Percentiles rank a stretch among this genome's conserved stretches.
Conservation (phyloP, 2,888 invertebrate species). For the Callinectes sapidus region DNA sequence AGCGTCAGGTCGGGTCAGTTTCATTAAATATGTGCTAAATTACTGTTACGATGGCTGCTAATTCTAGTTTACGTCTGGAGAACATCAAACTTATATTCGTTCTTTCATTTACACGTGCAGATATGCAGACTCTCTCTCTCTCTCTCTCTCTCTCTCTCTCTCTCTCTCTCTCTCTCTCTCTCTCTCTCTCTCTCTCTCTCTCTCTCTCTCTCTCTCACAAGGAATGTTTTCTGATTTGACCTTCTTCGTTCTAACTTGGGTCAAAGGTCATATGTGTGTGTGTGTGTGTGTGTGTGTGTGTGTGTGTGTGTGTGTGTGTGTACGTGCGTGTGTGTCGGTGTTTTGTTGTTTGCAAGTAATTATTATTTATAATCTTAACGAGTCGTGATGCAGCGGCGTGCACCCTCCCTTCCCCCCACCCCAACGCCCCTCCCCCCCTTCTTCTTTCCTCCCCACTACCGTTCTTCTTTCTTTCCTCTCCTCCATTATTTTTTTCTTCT, state of each 20-base stretch:
- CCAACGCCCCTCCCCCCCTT: not conserved
- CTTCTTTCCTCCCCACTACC: not conserved
- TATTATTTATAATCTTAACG: not conserved
- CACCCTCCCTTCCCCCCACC: not conserved
- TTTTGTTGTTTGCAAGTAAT: not conserved
- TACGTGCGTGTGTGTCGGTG: constrained; percentile 14
- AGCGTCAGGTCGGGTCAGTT: constrained; percentile 13
- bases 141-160: constrained; percentile 16
- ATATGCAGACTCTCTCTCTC: not conserved
- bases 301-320: constrained; percentile 25
- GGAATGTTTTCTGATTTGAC: constrained; percentile 11
- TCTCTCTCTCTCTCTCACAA: constrained; percentile 32
- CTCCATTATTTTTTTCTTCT: not conserved
- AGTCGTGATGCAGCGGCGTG: not conserved
- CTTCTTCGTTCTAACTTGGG: not conserved
- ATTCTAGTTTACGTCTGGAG: not conserved
- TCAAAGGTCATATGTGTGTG: constrained; percentile 1
- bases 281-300: constrained; percentile 25
- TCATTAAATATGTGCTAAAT: constrained; percentile 4
- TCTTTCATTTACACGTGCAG: not conserved
- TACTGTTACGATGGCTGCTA: not conserved
- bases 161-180: constrained; percentile 36
- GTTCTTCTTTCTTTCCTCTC: not conserved
- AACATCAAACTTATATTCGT: not conserved
- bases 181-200: constrained; percentile 37